Base-by-base conservation (phyloP, 2,888 invertebrate genomes). In the Pomacea canaliculata region DNA sequence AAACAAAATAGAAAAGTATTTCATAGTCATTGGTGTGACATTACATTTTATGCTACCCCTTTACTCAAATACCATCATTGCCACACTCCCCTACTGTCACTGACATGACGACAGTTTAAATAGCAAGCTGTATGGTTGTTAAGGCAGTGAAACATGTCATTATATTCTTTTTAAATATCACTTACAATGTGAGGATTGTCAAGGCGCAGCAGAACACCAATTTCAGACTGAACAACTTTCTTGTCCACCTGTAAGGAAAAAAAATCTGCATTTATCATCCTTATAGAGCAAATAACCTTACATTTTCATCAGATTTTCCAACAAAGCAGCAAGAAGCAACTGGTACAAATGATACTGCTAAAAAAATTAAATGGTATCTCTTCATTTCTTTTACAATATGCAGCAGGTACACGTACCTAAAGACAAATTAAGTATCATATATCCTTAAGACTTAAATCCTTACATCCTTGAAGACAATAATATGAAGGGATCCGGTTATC, bases 101-200 rank as follows among this genome's bases (percentile, higher is more conserved):
- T 56, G 51, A 13, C 2, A 56, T 13, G 12, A 56, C 0, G 16
- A 10, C 51, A 56, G 12, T 56, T 16, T 16, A 56, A 56, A 56
- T 56, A 16, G 16, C 51, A 56, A 56, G 12, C 51, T 13, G 51
- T 56, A 56, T 56, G 2, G 13, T 51, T 51, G 51, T 13, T 51
- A 51, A 51, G 8, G 8, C 51, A 56, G 16, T 56, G 12, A 10
- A 56, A 56, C 51, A 56, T 16, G 8, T 56, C 51, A 56, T 16
- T 56, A 56, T 16, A 56, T 16, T 13, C 51, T 16, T 0, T 56
- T 19, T 56, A 18, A 23, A n/a, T 46, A 49, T 46, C 49, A 85
- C 88, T 80, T 85, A 89, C 89, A 76, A 89, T 83, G 85, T 89
- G 88, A 51, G 81, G 79, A 78, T 88, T 89, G 46, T 83, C 82